Evolutionary conservation across 2,888 invertebrate genomes (phyloP).

Genomic region (Nymphalis c-album): DNA sequence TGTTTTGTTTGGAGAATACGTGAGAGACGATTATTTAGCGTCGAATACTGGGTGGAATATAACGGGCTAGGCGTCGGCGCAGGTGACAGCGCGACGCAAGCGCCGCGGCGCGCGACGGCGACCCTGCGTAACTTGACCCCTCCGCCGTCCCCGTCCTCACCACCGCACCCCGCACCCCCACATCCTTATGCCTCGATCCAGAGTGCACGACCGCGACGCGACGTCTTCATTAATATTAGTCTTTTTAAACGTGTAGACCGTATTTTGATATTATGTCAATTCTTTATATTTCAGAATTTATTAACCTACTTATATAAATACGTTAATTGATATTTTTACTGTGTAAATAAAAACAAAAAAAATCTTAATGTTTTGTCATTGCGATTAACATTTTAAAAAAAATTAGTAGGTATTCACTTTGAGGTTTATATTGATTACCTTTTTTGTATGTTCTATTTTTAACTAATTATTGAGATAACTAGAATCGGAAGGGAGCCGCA

Average conservation of each 20-base stretch:
- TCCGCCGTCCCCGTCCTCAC: conserved; percentile 40
- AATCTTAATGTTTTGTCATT: too few species aligned
- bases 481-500: too few species aligned
- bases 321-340: too few species aligned
- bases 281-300: too few species aligned
- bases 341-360: too few species aligned
- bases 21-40: conserved; percentile 37
- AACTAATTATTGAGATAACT: too few species aligned
- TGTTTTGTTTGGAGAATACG: conserved; percentile 20
- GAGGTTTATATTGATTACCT: too few species aligned
- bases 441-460: too few species aligned
- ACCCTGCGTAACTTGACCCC: conserved; percentile 50
- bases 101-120: conserved; percentile 71
- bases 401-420: too few species aligned
- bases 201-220: background rate
- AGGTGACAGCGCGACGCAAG: conserved; percentile 57
- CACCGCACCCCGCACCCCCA: conserved; percentile 40
- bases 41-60: conserved; percentile 42
- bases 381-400: too few species aligned
- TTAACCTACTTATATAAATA: too few species aligned
- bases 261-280: too few species aligned
- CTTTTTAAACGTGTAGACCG: background rate
- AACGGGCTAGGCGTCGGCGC: conserved; percentile 53
- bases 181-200: conserved; percentile 34
- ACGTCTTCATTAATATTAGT: background rate